Evolutionary conservation across 2,888 invertebrate species (phyloP), one percentile per base, ranked within the genome.

Genomic region (Diplolepis rosae): DNA sequence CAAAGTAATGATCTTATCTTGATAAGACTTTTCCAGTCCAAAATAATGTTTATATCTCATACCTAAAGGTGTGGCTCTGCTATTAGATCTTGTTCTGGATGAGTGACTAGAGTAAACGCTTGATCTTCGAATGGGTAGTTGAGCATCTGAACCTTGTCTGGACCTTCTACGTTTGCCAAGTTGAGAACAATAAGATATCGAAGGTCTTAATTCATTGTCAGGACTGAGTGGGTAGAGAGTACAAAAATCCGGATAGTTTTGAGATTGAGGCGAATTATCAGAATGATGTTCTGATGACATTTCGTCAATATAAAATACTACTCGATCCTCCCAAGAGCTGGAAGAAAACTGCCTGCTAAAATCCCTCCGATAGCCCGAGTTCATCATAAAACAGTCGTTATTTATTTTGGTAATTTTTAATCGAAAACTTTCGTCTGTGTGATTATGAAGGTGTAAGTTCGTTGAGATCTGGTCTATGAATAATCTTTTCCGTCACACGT

Each of bases 11-110:
- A 11, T 24, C 50, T 13, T 13, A 27, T 13, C 27, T 50, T 50
- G 27, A 50, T 24, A 50, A 13, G 50, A 22, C 32, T 56, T 56
- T 56, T 2, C 52, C 56, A 32, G 11, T 9, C 32, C 7, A 32
- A 0, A 32, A 32, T 65, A 13, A 30, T 50, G 51, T 77, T n/a
- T n/a, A n/a, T n/a, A n/a, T n/a, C n/a, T n/a, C 80, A 77, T 84
- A 88, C 88, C 88, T 82, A 88, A 72, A 48, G 88, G 85, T 24
- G 87, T 88, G 27, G 82, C 79, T 68, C 83, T 83, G 74, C 79
- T 80, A 78, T 76, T 84, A 77, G 85, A 87, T 77, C 85, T 85
- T 24, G 85, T 67, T 50, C 85, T 80, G 65, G 87, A 83, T 68
- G n/a, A n/a, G n/a, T 84, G 80, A 71, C 68, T 79, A 28, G 85